Percentiles rank a stretch among this genome's conserved stretches.
phyloP scores from a whole-genome alignment of 2,888 invertebrate species.

The Mythimna pallens region DNA sequence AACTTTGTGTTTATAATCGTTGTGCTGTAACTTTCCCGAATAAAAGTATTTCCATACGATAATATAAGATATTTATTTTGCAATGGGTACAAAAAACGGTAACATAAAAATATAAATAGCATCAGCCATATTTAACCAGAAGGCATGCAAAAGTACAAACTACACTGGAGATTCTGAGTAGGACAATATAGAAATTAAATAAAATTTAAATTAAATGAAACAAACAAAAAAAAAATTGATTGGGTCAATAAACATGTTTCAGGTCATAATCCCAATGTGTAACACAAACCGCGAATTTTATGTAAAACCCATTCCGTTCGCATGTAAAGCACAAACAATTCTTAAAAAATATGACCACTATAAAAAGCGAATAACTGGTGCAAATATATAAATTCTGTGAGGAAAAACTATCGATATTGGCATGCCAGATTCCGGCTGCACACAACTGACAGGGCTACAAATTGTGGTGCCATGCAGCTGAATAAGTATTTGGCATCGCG shows the following conservation, averaged over 20 bases:
- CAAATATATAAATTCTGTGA: constrained; percentile 57
- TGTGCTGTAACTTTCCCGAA: too few species aligned
- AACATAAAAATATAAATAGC: too few species aligned
- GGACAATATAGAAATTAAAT: too few species aligned
- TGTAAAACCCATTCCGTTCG: background rate
- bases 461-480: constrained; percentile 62
- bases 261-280: background rate
- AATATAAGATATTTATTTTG: too few species aligned
- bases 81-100: too few species aligned
- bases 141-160: too few species aligned
- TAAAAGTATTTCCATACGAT: too few species aligned
- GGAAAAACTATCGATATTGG: constrained; percentile 61
- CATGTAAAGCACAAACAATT: constrained; percentile 47
- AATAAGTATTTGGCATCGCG: constrained; percentile 61
- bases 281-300: background rate
- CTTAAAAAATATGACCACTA: constrained; percentile 49
- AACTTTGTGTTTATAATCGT: too few species aligned
- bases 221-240: too few species aligned
- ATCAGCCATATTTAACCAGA: too few species aligned
- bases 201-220: too few species aligned
- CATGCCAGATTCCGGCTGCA: constrained; percentile 52
- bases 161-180: too few species aligned
- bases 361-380: constrained; percentile 40
- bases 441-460: constrained; percentile 57
- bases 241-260: background rate